These are phyloP conservation scores for Drosophila malerkotliana DNA, from an alignment of 1,140 invertebrate genomes.

Conservation along the genomic window DNA sequence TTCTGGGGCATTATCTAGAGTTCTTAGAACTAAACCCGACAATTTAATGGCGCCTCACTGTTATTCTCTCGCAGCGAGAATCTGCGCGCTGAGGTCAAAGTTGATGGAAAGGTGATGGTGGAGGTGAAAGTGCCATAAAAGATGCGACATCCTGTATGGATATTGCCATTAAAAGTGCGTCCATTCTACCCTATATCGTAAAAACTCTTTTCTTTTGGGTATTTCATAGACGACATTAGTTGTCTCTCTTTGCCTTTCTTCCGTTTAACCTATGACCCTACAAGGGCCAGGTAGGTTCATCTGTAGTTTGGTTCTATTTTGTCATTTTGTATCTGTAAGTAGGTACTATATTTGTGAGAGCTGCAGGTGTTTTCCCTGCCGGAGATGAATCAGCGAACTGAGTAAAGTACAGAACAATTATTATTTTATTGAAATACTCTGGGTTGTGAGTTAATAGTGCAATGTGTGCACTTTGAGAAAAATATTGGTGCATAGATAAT, in stretches of 20 bases:
- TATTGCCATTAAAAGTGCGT: constrained; percentile 29
- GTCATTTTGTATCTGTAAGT: not conserved
- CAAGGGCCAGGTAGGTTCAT: not conserved
- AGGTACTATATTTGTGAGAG: not conserved
- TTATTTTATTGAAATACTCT: constrained; percentile 31
- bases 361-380: constrained; percentile 44
- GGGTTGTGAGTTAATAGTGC: constrained; percentile 14
- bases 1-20: constrained; percentile 8
- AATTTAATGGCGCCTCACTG: constrained; percentile 41
- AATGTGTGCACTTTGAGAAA: constrained; percentile 16
- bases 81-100: constrained; percentile 30
- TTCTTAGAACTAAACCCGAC: constrained; percentile 23
- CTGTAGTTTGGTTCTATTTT: not conserved
- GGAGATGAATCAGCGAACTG: constrained; percentile 41
- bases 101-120: not conserved
- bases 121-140: constrained; percentile 50
- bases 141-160: constrained; percentile 30
- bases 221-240: not conserved
- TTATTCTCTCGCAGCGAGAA: constrained; percentile 1
- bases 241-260: not conserved
- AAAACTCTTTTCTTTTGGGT: constrained; percentile 31
- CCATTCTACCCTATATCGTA: constrained; percentile 22
- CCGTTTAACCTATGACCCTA: not conserved
- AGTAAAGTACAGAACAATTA: constrained; percentile 31
- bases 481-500: not conserved